Percentiles rank a stretch among this genome's conserved stretches.
Evolutionary conservation across 2,797 vertebrate genomes (phyloP).

Genomic region (Heterohyrax brucei): DNA sequence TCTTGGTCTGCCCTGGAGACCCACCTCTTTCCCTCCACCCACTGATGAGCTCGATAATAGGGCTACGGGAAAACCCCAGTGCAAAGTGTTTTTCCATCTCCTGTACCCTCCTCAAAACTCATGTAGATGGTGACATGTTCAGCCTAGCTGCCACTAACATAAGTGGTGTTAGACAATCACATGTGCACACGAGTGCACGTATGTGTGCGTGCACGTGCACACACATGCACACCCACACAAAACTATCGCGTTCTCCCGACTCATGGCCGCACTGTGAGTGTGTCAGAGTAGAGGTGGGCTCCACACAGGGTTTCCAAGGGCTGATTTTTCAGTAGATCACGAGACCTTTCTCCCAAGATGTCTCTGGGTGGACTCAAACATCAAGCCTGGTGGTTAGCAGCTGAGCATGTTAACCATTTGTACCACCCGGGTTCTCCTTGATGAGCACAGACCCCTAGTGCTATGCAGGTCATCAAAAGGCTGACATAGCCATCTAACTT

Average conservation of each 20-base stretch:
- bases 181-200: too few species aligned
- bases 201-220: too few species aligned
- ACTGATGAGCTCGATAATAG: not conserved
- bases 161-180: not conserved
- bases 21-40: not conserved
- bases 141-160: not conserved
- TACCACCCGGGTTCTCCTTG: not conserved
- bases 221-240: not conserved
- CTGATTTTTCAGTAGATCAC: not conserved
- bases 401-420: not conserved
- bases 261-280: not conserved
- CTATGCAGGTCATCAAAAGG: not conserved
- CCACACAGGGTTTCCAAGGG: not conserved
- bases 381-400: not conserved
- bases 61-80: conserved; percentile 64
- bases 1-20: not conserved
- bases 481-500: not conserved
- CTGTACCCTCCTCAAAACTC: conserved; percentile 1
- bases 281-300: not conserved
- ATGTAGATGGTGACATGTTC: not conserved
- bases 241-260: not conserved
- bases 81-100: conserved; percentile 66
- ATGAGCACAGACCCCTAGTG: not conserved
- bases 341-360: not conserved
- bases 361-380: not conserved